phyloP scores from a whole-genome alignment of 2,113 vertebrate species.

The Pteropus alecto region DNA sequence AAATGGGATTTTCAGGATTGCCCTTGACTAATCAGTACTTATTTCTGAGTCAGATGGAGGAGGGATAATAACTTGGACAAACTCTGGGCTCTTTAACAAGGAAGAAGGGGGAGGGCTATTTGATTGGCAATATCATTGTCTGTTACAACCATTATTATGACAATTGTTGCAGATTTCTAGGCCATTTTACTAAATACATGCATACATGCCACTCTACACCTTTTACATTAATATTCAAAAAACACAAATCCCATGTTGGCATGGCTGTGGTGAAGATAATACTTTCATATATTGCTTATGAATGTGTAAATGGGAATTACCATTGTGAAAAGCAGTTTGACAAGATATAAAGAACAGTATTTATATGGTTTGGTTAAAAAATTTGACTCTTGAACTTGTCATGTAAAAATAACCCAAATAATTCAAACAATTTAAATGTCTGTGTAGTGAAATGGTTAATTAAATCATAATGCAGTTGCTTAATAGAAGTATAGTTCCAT shows the following conservation, averaged over 20 bases:
- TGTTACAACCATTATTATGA: not conserved
- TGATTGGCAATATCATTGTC: not conserved
- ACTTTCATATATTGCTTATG: not conserved
- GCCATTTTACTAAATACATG: not conserved
- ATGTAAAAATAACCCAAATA: not conserved
- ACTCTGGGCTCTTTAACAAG: not conserved
- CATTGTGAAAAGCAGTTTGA: not conserved
- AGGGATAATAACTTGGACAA: not conserved
- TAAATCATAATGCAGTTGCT: not conserved
- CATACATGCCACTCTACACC: not conserved
- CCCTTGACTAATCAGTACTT: not conserved
- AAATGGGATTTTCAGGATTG: not conserved
- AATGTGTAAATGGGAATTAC: not conserved
- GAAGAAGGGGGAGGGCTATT: not conserved
- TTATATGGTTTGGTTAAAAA: not conserved
- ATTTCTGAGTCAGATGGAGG: not conserved
- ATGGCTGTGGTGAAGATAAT: not conserved
- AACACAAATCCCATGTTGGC: not conserved
- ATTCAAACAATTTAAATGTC: not conserved
- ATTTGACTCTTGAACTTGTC: not conserved
- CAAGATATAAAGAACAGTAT: not conserved
- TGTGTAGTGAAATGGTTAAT: slow-evolving; percentile 11
- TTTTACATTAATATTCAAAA: slow-evolving; percentile 7
- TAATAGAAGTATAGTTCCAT: not conserved
- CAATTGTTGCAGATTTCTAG: not conserved